Base-by-base conservation (phyloP, 2,797 vertebrate genomes). In the Girardinus metallicus region DNA sequence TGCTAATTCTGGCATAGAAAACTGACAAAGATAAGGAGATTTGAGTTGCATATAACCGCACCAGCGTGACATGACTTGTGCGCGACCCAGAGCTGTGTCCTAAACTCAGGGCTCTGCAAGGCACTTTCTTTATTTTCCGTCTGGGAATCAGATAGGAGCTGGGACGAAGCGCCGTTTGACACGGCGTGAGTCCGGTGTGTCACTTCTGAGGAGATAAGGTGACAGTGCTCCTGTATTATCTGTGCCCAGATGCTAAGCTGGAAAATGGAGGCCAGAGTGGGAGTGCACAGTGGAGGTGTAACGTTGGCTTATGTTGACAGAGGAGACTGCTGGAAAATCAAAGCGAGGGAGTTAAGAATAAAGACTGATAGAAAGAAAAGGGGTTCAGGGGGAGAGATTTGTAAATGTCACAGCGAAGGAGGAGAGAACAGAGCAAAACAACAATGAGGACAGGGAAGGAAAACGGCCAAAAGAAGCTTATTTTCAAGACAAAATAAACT, bases 151-250 rank as follows among this genome's bases (percentile, higher is more conserved):
- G 93, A 93, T 95, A 92, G 86, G 87, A 85, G 85, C 86, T 77
- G 88, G 43, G 90, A 91, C 79, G 79, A 82, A 80, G 85, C 86
- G 41, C 68, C 77, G 91, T 89, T 90, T 92, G 90, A 93, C 93
- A 93, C 83, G 80, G 78, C 74, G 74, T 91, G 90, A 93, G 93
- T 93, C 90, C 90, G 85, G 88, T 81, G 88, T 94, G 94, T 94
- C 94, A 89, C 94, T 92, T 84, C 87, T 88, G 88, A 92, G 85
- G 84, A 92, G 94, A 95, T 95, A 95, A 94, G 91, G 91, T 81
- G 89, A 88, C 85, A 72, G 76, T 74, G 92, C 90, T 91, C 83
- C 88, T 80, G 87, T 87, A 91, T 94, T 95, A 95, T 95, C 94
- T 92, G 85, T 18, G 1, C 76, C 66, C 41, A 90, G 90, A 93